A percentile compares a stretch with the other conserved stretches of the same genome.
phyloP scores from a whole-genome alignment of 2,797 vertebrate genomes.

The Crenuchus spilurus region DNA sequence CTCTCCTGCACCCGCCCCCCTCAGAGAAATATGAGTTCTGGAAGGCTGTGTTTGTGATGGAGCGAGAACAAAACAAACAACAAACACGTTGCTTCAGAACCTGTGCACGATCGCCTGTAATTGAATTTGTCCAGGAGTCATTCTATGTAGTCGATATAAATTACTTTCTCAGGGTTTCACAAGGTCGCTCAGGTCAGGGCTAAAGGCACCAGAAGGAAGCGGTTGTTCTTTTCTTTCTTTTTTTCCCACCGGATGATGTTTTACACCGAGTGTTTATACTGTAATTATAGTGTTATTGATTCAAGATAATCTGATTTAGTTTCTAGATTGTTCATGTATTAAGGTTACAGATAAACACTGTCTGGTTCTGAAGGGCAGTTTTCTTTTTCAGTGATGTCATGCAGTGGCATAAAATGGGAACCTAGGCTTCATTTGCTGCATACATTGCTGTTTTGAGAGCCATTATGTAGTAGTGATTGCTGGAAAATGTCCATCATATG shows the following conservation, averaged over 20 bases:
- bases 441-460: no score
- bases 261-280: not conserved
- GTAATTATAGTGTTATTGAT: conserved; percentile 10
- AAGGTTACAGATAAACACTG: not conserved
- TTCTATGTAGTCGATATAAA: conserved; percentile 26
- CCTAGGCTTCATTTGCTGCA: no score
- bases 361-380: not conserved
- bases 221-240: not conserved
- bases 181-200: conserved; percentile 12
- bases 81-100: conserved; percentile 62
- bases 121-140: conserved; percentile 70
- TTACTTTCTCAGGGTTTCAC: conserved; percentile 18
- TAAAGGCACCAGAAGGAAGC: not conserved
- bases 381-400: no score
- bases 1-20: not conserved
- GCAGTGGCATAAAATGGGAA: no score
- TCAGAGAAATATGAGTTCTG: not conserved
- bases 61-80: conserved; percentile 13
- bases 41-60: not conserved
- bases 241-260: not conserved
- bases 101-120: conserved; percentile 67
- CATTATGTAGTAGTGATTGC: no score
- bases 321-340: not conserved
- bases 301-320: conserved; percentile 1
- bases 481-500: no score